Base-by-base conservation (phyloP, 1,140 invertebrate genomes). In the Drosophila setifemur region DNA sequence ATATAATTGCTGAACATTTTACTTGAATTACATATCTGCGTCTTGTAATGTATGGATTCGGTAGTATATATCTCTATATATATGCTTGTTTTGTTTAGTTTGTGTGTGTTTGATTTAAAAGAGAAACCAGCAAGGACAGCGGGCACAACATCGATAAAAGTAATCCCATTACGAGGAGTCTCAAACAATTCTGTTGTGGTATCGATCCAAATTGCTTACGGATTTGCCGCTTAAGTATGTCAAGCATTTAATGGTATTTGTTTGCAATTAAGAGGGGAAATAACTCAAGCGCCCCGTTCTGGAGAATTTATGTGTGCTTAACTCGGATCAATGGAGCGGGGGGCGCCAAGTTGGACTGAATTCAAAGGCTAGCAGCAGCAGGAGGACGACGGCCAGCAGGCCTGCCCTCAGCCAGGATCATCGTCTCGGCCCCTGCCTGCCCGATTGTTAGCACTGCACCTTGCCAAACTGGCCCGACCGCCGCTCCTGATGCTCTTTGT, bases 401-500 rank as follows among this genome's bases (percentile, higher is more conserved):
- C 81, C 75, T 64, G 81, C 81, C 54, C 68, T 61, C 8, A 86
- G 72, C 81, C 81, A 86, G 67, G 82, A 86, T 81, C 76, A 76
- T 86, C 73, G 79, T 29, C 57, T 53, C 47, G 50, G 48, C 60
- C 48, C 54, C 37, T 60, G 57, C 45, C 73, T 52, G 23, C 73
- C 68, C 78, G 68, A 76, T 74, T 89, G 89, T 89, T 90, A 90
- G 89, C 89, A 90, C 68, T 89, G 86, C 75, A 90, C 89, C 49
- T 90, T 90, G 6, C 86, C 87, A 29, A 70, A 90, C 29, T 88
- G 89, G 4, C 54, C 68, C 18, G 70, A 37, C 4, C 88, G 73
- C n/a, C 89, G 86, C 21, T 90, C 89, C 55, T 78, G 55, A 35
- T 88, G 67, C 57, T 90, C 90, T 18, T 89, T 83, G 45, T 90